These are phyloP conservation scores for Bradysia coprophila DNA, from an alignment of 1,140 invertebrate genomes.

Conservation along the genomic window DNA sequence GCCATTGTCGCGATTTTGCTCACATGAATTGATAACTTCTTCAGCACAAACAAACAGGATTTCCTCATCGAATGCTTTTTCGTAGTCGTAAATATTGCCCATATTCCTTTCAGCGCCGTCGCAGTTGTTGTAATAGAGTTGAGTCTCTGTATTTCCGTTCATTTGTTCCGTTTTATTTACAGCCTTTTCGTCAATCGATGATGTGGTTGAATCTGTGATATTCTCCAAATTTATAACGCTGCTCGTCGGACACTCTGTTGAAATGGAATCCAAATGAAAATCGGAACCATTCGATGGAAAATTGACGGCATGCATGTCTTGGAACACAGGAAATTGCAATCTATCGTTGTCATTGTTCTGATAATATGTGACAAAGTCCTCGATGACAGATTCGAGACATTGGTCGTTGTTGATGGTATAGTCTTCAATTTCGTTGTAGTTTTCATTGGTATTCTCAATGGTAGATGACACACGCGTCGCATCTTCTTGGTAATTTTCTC, in stretches of 20 bases:
- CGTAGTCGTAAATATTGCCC: constrained; percentile 4
- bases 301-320: not conserved
- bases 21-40: constrained; percentile 1
- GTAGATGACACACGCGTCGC: not conserved
- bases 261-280: too few species aligned
- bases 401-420: not conserved
- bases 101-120: not conserved
- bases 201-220: constrained; percentile 1
- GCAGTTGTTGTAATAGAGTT: not conserved
- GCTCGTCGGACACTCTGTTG: too few species aligned
- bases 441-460: not conserved
- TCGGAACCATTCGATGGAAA: not conserved
- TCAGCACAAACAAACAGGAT: constrained; percentile 2
- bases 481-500: not conserved
- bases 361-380: not conserved
- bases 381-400: not conserved
- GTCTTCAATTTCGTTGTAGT: not conserved
- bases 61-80: not conserved
- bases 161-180: not conserved
- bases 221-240: too few species aligned
- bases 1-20: too few species aligned
- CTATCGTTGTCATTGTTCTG: not conserved
- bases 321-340: not conserved
- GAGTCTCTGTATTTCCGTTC: constrained; percentile 2
- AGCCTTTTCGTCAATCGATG: constrained; percentile 5